Base-by-base conservation (phyloP, 2,888 invertebrate genomes). In the Cyclophora punctaria region DNA sequence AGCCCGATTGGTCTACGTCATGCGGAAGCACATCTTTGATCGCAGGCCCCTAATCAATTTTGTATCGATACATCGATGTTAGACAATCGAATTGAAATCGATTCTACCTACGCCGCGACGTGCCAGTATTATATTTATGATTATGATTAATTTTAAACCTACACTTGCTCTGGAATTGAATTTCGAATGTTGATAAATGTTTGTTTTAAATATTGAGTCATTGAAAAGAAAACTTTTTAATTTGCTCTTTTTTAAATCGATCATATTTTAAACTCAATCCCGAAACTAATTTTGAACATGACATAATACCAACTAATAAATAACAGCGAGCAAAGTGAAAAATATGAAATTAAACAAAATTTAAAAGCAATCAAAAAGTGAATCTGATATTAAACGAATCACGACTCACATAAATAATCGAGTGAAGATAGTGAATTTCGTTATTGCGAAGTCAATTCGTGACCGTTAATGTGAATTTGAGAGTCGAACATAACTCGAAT, bases 21-120 rank as follows among this genome's bases (percentile, higher is more conserved):
- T 67, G 81, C 78, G 80, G 83, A 82, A 83, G 78, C 75, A 73
- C 73, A 79, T 80, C 80, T 80, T 79, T 78, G 83, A 82, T 81
- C 80, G 79, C 69, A 51, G 62, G 63, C 65, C 62, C 67, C 70
- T 77, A 82, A 83, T 83, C 82, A 80, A 80, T 79, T 75, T 70
- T 70, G 49, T 74, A 78, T 75, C 78, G 71, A 78, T 73, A 73
- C 67, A 73, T 74, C 72, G 74, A 68, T 71, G 65, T 61, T 74
- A 61, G 63, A 71, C 66, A 69, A 75, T 73, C 73, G 69, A 40
- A 52, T 48, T 44, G 42, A 73, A 73, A 71, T 66, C 69, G 74
- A 71, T 74, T 67, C 75, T 65, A 63, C 83, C 82, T 73, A 80
- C 82, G 73, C 76, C 62, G 20, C 20, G 37, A 4, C 37, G 37